phyloP scores from a whole-genome alignment of 2,113 vertebrate species.

The Dipodomys spectabilis region DNA sequence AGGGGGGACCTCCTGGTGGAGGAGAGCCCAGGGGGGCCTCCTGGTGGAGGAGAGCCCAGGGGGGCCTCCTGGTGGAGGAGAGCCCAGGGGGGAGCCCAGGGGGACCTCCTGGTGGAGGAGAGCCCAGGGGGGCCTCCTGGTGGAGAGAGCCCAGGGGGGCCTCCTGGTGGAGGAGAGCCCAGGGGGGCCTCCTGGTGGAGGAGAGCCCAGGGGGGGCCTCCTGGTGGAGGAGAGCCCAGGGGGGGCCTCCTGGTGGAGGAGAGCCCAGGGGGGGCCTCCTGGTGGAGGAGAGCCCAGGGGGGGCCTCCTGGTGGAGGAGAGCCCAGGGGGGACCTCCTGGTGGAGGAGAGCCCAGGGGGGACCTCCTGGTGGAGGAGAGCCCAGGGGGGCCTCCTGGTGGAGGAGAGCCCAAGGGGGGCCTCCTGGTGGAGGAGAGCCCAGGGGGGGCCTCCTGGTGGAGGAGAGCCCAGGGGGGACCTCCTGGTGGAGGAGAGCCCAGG shows the following conservation, averaged over 20 bases:
- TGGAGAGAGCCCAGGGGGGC: background rate
- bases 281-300: background rate
- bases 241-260: too few species aligned
- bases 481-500: background rate
- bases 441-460: too few species aligned
- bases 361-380: background rate
- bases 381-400: too few species aligned
- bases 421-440: background rate
- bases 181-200: too few species aligned
- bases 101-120: too few species aligned
- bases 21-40: background rate
- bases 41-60: background rate
- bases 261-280: background rate
- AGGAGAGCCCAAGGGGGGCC: background rate
- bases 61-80: too few species aligned
- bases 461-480: background rate
- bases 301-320: background rate
- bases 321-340: too few species aligned
- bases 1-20: too few species aligned
- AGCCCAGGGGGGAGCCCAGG: background rate
- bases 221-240: background rate
- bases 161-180: background rate
- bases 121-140: background rate
- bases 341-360: background rate
- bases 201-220: background rate